Conservation (phyloP, 2,113 vertebrate genomes). For the Protobothrops mucrosquamatus region DNA sequence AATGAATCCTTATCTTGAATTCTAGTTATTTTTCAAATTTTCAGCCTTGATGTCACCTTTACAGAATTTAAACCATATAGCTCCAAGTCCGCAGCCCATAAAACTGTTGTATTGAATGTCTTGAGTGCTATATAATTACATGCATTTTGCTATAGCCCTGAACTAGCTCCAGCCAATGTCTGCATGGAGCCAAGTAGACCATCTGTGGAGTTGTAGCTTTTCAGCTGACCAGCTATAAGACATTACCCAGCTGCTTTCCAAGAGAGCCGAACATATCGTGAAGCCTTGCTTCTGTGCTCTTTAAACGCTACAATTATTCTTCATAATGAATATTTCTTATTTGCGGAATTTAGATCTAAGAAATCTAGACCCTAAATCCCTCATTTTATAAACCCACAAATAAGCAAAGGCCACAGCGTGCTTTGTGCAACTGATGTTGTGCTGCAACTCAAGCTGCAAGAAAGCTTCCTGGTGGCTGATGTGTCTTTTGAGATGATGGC, state of each 20-base stretch:
- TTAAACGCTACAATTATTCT: neutral
- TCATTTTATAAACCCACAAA: neutral
- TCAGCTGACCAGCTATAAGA: neutral
- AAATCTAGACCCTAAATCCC: neutral
- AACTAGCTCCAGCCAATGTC: neutral
- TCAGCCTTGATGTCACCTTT: neutral
- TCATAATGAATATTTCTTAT: neutral
- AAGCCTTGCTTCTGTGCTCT: neutral
- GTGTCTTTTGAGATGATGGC: neutral
- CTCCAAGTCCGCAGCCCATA: neutral
- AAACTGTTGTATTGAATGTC: neutral
- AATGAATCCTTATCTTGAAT: neutral
- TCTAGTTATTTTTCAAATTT: neutral
- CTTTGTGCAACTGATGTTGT: conserved; percentile 9
- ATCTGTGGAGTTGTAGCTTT: neutral
- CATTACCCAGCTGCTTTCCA: neutral
- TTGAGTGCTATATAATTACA: neutral
- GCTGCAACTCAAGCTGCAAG: conserved; percentile 6
- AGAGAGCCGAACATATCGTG: neutral
- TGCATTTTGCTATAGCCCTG: neutral
- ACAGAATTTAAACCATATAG: neutral
- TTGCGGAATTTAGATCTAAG: conserved; percentile 2
- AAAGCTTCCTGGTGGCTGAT: neutral
- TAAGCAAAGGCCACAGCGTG: neutral
- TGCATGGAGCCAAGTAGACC: neutral